Evolutionary conservation across 2,113 vertebrate genomes (phyloP).

Genomic region (Saccopteryx bilineata): DNA sequence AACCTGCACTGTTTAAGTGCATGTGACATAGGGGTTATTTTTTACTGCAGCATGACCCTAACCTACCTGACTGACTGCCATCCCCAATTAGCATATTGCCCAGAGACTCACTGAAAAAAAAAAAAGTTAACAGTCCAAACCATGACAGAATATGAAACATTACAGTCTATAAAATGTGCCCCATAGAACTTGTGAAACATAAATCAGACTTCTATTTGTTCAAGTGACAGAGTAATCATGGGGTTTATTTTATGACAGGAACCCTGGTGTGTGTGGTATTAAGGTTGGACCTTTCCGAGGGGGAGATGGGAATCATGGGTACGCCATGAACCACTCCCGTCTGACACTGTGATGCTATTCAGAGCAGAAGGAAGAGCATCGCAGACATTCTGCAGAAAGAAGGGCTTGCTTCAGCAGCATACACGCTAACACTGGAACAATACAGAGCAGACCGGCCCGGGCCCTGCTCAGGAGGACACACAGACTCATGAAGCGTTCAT

Average conservation of each 20-base stretch:
- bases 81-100: not conserved
- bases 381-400: not conserved
- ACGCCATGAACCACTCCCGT: not conserved
- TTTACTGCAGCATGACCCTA: not conserved
- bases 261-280: not conserved
- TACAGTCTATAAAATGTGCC: not conserved
- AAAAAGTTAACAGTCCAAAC: too few species aligned
- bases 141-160: not conserved
- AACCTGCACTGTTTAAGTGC: not conserved
- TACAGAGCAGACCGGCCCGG: too few species aligned
- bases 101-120: not conserved
- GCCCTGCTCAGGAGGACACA: too few species aligned
- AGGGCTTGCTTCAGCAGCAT: too few species aligned
- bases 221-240: not conserved
- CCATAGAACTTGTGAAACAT: not conserved
- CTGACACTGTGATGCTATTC: not conserved
- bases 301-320: not conserved
- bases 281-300: not conserved
- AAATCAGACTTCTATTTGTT: not conserved
- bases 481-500: too few species aligned
- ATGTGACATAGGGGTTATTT: not conserved
- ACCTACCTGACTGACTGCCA: not conserved
- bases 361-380: not conserved
- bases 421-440: too few species aligned
- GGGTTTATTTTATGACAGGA: not conserved